Base-by-base conservation (phyloP, 2,888 invertebrate species). In the Cistogaster globosa region DNA sequence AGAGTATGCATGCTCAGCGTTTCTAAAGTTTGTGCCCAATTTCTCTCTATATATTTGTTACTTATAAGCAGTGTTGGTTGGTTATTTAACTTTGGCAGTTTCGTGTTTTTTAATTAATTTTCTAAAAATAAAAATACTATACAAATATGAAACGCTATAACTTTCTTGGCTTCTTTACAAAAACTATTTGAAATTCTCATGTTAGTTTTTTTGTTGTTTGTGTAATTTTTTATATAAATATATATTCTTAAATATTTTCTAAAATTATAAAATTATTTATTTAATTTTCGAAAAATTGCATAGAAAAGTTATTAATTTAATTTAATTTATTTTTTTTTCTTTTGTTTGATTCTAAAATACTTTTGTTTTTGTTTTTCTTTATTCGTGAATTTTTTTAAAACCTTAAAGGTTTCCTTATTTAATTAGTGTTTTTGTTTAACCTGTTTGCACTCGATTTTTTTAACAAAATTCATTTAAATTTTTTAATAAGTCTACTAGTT, bases 391-490 rank as follows among this genome's bases (percentile, higher is more conserved):
- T 55, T 62, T 78, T 77, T 32, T 48, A 74, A 42, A 88, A 88
- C 88, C 88, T 87, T 87, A 71, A 58, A 69, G 79, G 87, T 88
- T 88, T 74, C 7, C 16, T 55, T 48, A 32, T 51, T 79, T 45
- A 45, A 20, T 77, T 18, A 58, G 74, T 85, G 77, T 63, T 67
- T 68, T 78, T 72, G 53, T 8, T 32, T 71, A 78, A 85, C 88
- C 69, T 90, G 90, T 91, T 91, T 91, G 92, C 92, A 92, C 90
- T 79, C 90, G 89, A 87, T 88, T 60, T 90, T 87, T 84, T 88
- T 80, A n/a, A 71, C 82, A 77, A 79, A 80, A 84, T 48, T 26
- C 38, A 72, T 55, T 86, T 55, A 58, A 84, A 84, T 77, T 62
- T 84, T 87, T 83, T 69, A 65, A 51, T 32, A 60, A 60, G 65